phyloP scores from a whole-genome alignment of 2,888 invertebrate genomes.

The Gastrophysa polygoni region DNA sequence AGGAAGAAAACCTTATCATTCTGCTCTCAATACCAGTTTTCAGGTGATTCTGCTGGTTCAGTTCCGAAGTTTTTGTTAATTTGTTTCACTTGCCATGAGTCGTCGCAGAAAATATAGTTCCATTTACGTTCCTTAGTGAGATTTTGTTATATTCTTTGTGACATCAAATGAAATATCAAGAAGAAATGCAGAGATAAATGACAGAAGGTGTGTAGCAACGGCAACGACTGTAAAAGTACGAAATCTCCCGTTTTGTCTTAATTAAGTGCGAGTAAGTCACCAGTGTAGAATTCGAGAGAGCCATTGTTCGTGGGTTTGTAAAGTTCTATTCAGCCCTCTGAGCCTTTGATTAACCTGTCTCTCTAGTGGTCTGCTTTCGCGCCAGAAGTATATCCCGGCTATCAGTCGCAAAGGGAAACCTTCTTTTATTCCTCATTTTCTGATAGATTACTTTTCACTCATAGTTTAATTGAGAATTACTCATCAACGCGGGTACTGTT shows the following conservation, averaged over 20 bases:
- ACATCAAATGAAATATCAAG: not conserved
- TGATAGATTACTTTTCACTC: not conserved
- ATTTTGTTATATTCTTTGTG: not conserved
- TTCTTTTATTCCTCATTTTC: not conserved
- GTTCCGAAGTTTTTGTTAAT: no score
- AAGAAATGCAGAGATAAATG: constrained; percentile 5
- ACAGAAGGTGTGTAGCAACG: constrained; percentile 1
- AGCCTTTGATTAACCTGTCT: constrained; percentile 13
- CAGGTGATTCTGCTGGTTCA: no score
- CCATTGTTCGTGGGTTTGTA: constrained; percentile 10
- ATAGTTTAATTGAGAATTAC: not conserved
- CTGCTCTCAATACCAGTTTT: no score
- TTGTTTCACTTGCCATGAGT: no score
- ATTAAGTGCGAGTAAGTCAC: constrained; percentile 10
- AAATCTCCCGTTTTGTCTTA: constrained; percentile 7
- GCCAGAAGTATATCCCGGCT: not conserved
- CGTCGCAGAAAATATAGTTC: no score
- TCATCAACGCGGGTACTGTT: not conserved
- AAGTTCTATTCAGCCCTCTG: constrained; percentile 8
- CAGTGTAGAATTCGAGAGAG: constrained; percentile 6
- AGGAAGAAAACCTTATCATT: not conserved
- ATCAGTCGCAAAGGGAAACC: not conserved
- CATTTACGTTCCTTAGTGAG: no score
- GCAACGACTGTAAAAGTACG: constrained; percentile 6
- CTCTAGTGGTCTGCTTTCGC: constrained; percentile 1